Evolutionary conservation across 2,113 vertebrate genomes (phyloP).

Genomic region (Miniopterus natalensis): DNA sequence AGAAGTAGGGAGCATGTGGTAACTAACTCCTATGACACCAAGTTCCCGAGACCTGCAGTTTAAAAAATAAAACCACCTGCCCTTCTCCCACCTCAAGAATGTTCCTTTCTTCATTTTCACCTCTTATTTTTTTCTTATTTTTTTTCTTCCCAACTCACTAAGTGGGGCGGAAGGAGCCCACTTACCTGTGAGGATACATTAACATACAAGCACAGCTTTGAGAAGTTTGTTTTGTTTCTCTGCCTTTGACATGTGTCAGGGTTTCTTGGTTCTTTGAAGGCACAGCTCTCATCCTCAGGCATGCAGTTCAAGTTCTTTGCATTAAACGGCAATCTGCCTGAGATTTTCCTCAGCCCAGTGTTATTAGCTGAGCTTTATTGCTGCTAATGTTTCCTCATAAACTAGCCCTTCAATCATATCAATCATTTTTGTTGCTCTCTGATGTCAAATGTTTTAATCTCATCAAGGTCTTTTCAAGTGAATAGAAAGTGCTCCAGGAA

Average conservation of each 20-base stretch:
- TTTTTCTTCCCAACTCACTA: neutral
- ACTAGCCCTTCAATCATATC: conserved; percentile 72
- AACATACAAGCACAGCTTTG: neutral
- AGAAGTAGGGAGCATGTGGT: fast-evolving
- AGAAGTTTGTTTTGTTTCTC: neutral
- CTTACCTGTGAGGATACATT: neutral
- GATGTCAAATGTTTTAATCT: conserved; percentile 80
- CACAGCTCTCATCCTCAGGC: neutral
- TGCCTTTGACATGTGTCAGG: neutral
- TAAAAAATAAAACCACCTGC: neutral
- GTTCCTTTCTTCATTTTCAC: neutral
- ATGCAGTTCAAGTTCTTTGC: neutral
- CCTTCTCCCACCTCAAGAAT: neutral
- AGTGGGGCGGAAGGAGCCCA: too few species aligned
- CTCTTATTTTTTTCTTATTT: neutral
- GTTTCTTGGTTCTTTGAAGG: neutral
- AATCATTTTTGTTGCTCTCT: conserved; percentile 81
- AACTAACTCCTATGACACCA: neutral
- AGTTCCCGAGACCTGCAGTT: neutral
- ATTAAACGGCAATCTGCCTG: neutral
- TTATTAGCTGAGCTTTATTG: conserved; percentile 69
- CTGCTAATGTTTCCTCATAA: conserved; percentile 68
- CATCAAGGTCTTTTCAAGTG: conserved; percentile 77
- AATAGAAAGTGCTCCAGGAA: conserved; percentile 76
- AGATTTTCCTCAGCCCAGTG: conserved; percentile 12